A percentile compares a stretch with the other conserved stretches of the same genome.
Conservation (phyloP, 2,888 invertebrate genomes). For the Leptopilina drosophilae region DNA sequence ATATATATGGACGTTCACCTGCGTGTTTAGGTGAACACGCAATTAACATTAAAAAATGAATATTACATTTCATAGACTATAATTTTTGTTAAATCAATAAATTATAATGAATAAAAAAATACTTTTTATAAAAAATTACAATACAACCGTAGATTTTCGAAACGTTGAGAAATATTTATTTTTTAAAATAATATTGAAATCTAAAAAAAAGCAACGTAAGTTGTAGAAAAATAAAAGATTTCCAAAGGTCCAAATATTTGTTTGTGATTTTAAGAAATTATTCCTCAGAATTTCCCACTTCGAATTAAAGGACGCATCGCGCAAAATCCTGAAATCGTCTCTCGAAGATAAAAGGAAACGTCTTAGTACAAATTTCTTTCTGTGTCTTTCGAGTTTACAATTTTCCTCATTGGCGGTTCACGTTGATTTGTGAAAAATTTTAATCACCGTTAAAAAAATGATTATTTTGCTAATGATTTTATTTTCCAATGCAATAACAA, state of each 20-base stretch:
- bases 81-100: too few relatives aligned
- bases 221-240: too few relatives aligned
- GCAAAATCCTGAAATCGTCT: constrained; percentile 3
- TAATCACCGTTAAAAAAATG: background rate
- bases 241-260: background rate
- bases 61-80: too few relatives aligned
- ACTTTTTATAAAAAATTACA: too few relatives aligned
- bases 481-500: background rate
- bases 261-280: background rate
- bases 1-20: constrained; percentile 19
- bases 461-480: background rate
- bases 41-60: constrained; percentile 26
- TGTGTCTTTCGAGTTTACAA: constrained; percentile 3
- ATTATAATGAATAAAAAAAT: too few relatives aligned
- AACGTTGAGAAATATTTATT: too few relatives aligned
- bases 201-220: background rate
- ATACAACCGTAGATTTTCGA: too few relatives aligned
- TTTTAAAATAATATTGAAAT: background rate
- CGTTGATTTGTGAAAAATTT: too few relatives aligned
- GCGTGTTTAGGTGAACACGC: constrained; percentile 38
- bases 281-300: constrained; percentile 1
- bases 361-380: background rate
- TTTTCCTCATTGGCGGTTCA: too few relatives aligned
- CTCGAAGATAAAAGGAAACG: constrained; percentile 22
- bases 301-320: constrained; percentile 2